Conservation (phyloP, 2,797 vertebrate genomes). For the Aselliscus stoliczkanus region DNA sequence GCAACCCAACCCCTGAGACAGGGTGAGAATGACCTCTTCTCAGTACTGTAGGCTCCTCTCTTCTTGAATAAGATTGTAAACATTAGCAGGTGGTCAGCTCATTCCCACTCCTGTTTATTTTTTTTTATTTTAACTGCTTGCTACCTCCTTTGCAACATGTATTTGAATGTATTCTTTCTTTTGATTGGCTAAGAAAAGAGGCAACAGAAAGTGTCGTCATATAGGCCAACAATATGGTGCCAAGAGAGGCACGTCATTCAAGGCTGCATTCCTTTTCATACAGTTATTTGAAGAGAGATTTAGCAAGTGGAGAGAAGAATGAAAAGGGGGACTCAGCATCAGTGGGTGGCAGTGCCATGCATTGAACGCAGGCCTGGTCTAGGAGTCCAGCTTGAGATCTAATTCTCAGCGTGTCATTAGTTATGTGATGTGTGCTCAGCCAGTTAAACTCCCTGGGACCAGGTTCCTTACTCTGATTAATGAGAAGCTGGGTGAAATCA, state of each 20-base stretch:
- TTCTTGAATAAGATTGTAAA: neutral
- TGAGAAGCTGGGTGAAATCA: neutral
- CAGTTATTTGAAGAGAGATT: constrained; percentile 54
- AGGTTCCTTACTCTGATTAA: neutral
- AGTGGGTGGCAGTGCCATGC: no score
- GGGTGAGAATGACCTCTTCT: neutral
- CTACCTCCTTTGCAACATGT: neutral
- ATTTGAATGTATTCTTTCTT: constrained; percentile 19
- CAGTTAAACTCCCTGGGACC: neutral
- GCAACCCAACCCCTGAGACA: neutral
- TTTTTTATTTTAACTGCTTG: no score
- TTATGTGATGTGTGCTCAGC: neutral
- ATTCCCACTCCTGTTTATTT: neutral
- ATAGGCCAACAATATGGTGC: neutral
- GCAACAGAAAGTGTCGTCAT: constrained; percentile 46
- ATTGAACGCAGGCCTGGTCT: neutral
- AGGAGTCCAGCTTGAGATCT: neutral
- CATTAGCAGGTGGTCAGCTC: no score
- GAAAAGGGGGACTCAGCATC: neutral
- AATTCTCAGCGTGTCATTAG: neutral
- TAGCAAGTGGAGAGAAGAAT: neutral
- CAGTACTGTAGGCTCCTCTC: neutral
- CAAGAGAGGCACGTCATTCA: constrained; percentile 37
- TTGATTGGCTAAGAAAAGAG: constrained; percentile 37
- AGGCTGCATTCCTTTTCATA: neutral